Conservation (phyloP, 2,888 invertebrate species). For the Cantharis rustica region DNA sequence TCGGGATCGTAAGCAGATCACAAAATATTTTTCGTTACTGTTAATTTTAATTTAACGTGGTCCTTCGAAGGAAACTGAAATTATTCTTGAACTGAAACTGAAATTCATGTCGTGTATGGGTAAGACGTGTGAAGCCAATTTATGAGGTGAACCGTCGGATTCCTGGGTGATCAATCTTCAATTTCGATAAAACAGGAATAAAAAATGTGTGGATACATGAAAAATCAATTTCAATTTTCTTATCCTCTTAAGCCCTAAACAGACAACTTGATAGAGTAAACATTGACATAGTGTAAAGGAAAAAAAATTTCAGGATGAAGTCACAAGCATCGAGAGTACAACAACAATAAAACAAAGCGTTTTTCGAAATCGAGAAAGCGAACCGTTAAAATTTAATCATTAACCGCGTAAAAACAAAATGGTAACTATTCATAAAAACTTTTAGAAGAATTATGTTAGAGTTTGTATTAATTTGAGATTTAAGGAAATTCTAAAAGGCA, state of each 20-base stretch:
- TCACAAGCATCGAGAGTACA: background rate
- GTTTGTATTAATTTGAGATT: slow-evolving; percentile 9
- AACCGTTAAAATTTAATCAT: no score
- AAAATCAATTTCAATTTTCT: background rate
- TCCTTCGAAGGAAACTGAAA: background rate
- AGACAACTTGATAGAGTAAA: background rate
- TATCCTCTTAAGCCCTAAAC: background rate
- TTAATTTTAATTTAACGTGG: background rate
- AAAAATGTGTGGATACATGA: background rate
- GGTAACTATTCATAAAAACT: background rate
- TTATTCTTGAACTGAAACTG: no score
- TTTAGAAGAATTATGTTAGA: slow-evolving; percentile 4
- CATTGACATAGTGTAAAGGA: background rate
- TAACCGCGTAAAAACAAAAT: background rate
- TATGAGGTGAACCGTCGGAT: background rate
- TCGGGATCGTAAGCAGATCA: background rate
- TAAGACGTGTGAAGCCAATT: background rate
- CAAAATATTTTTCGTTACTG: background rate
- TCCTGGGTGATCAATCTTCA: background rate
- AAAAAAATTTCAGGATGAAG: background rate
- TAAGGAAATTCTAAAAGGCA: slow-evolving; percentile 15
- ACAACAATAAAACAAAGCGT: background rate
- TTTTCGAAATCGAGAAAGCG: background rate
- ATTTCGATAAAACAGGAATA: background rate
- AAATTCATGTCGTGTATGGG: background rate